Evolutionary conservation across 2,113 vertebrate species (phyloP), one percentile per base, ranked within the genome.

Genomic region (Takifugu bimaculatus): DNA sequence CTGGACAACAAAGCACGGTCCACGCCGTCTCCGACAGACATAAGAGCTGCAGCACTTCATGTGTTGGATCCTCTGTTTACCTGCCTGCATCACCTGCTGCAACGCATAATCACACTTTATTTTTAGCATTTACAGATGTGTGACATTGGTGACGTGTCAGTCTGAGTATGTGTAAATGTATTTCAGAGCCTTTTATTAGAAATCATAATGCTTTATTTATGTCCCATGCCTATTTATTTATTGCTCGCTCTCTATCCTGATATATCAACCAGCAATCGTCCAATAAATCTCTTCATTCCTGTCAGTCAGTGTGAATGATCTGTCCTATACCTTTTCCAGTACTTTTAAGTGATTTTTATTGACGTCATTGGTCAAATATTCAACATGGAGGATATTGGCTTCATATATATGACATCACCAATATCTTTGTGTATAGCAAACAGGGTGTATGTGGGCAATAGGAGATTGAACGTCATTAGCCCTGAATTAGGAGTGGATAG

Each of bases 111-210:
- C 7, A 39, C 35, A 39, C 35, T 39, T 39, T 39, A 39, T 39
- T 73, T 60, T 20, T 49, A 52, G 11, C 68, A 26, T 45, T 2
- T 50, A 6, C 1, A n/a, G 14, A 67, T 62, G 53, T 65, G 42
- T 44, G 13, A 2, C 26, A 11, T 32, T 50, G 79, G 39, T 20
- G 20, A 20, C 20, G 20, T 50, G 11, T 9, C 29, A 47, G n/a
- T 11, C 28, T 12, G 27, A 35, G 49, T 42, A 57, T 67, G 7
- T 54, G 50, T 68, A n/a, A 45, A 60, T 71, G 49, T 35, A 53
- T 4, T 28, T 25, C 32, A 13, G 57, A 47, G 32, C 6, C 6
- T 62, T 5, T 44, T 50, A 6, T 63, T 20, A 61, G 20, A 58
- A 44, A 54, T 48, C 26, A 27, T 35, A 51, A 27, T 43, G 25